Conservation (phyloP, 2,797 vertebrate genomes). For the Sphenodon punctatus region DNA sequence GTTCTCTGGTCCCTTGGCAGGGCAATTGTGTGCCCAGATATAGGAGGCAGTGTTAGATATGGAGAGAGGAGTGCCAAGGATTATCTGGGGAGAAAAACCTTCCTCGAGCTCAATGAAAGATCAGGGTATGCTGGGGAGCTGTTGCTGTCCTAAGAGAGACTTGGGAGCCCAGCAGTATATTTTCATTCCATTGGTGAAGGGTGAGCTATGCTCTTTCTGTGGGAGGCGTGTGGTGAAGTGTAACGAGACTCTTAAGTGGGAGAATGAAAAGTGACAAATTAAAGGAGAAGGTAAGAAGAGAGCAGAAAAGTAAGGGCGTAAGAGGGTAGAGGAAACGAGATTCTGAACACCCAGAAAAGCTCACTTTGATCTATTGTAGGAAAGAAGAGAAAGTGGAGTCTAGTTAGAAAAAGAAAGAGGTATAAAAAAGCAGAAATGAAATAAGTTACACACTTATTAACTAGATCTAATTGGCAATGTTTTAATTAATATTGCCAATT, state of each 20-base stretch:
- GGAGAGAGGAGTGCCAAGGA: background rate
- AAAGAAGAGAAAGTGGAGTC: background rate
- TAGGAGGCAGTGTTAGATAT: background rate
- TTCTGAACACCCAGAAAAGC: too few relatives aligned
- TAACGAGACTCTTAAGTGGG: too few relatives aligned
- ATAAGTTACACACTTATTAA: background rate
- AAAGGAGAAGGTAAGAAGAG: background rate
- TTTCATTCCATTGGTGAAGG: accelerated
- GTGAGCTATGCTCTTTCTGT: background rate
- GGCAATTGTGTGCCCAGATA: background rate
- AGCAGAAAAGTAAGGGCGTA: accelerated
- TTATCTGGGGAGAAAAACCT: background rate
- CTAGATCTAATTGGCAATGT: background rate
- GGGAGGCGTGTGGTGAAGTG: background rate
- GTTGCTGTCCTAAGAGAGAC: too few relatives aligned
- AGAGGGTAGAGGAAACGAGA: too few relatives aligned
- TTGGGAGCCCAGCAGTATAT: accelerated
- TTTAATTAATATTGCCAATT: background rate
- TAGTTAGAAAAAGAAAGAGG: too few relatives aligned
- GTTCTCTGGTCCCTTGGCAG: accelerated
- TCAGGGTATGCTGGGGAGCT: accelerated
- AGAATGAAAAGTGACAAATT: accelerated
- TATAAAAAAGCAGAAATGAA: background rate
- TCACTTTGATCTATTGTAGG: too few relatives aligned
- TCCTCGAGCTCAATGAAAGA: background rate